These are phyloP conservation scores for Diadema setosum DNA, from an alignment of 35 echinoderm and acorn worm species.

Conservation along the genomic window DNA sequence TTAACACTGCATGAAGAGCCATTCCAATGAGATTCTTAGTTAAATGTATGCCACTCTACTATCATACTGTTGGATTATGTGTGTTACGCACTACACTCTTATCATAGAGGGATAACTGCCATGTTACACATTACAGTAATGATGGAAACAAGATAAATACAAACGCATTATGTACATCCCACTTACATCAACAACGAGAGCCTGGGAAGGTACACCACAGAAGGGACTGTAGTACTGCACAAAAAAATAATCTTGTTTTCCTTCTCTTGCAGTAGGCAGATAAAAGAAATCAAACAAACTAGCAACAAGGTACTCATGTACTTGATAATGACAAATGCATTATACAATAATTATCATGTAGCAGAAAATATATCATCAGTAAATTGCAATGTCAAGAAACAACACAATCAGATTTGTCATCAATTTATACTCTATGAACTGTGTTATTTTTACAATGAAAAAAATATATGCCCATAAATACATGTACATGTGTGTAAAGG, in stretches of 20 bases:
- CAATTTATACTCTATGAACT: not conserved
- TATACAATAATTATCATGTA: not conserved
- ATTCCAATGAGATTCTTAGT: no score
- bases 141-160: slow-evolving; percentile 6
- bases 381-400: no score
- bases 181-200: no score
- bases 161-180: slow-evolving; percentile 8
- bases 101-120: no score
- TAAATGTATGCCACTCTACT: no score
- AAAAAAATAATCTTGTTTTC: not conserved
- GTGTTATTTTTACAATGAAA: not conserved
- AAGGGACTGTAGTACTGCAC: not conserved
- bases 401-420: not conserved
- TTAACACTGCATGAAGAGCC: no score
- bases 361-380: not conserved
- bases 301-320: not conserved
- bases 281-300: not conserved
- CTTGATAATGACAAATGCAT: not conserved
- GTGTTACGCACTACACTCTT: no score
- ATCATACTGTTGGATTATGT: no score
- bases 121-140: no score
- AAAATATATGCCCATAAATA: slow-evolving; percentile 3
- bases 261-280: not conserved
- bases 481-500: not conserved
- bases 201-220: no score